Conservation (phyloP, 2,797 vertebrate species). For the Chaunax sp. region DNA sequence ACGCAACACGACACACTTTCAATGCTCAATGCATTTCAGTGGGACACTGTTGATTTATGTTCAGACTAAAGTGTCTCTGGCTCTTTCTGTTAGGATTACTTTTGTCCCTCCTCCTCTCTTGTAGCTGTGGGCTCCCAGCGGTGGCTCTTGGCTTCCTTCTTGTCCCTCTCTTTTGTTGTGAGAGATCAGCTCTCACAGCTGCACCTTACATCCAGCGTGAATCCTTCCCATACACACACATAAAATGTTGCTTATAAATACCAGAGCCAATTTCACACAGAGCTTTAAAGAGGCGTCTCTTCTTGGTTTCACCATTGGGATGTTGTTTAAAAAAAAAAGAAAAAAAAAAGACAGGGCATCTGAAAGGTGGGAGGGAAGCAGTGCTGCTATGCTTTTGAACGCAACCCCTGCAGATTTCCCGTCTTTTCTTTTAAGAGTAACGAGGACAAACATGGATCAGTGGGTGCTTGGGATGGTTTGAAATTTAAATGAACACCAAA, state of each 20-base stretch:
- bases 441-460: conserved; percentile 17
- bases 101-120: conserved; percentile 54
- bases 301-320: conserved; percentile 53
- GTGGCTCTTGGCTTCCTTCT: conserved; percentile 61
- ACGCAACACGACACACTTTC: neutral
- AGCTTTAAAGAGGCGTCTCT: conserved; percentile 68
- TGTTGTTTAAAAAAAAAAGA: conserved; percentile 8
- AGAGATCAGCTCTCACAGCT: conserved; percentile 69
- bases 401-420: conserved; percentile 42
- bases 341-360: conserved; percentile 21
- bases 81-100: conserved; percentile 62
- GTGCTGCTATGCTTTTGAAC: conserved; percentile 49
- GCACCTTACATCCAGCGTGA: conserved; percentile 68
- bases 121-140: conserved; percentile 56
- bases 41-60: conserved; percentile 17
- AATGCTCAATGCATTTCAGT: conserved; percentile 16
- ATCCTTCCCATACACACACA: conserved; percentile 50
- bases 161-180: conserved; percentile 54
- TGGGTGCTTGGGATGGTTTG: conserved; percentile 24
- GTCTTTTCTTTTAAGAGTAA: conserved; percentile 28
- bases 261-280: conserved; percentile 66
- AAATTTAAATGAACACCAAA: conserved; percentile 32
- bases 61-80: conserved; percentile 19
- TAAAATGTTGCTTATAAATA: conserved; percentile 42
- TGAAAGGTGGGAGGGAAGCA: conserved; percentile 49